Base-by-base conservation (phyloP, 2,888 invertebrate species). In the Dynastes grantii region DNA sequence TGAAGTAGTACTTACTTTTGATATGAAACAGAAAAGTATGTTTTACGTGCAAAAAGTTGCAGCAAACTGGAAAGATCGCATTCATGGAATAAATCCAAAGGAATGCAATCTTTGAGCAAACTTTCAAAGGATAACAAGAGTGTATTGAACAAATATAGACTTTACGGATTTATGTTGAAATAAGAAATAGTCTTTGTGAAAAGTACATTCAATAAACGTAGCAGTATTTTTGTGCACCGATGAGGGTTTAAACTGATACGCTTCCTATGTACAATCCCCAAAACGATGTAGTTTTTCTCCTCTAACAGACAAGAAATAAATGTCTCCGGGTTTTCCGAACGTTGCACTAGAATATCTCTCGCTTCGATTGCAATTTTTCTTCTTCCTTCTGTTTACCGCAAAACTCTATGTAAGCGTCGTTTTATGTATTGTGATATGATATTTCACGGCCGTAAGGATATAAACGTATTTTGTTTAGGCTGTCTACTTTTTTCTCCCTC, bases 281-380 rank as follows among this genome's bases (percentile, higher is more conserved):
- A 37, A 40, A 65, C 37, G 22, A 65, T 65, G 40, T 65, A 65
- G 65, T n/a, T 65, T 65, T 40, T 40, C 40, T 45, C n/a, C 22
- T 40, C 6, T 8, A n/a, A n/a, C 22, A 68, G 49, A 68, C 4
- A 29, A 13, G 68, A 68, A 51, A 68, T 45, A 68, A 68, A 68
- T 68, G 51, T 49, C 27, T 22, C 22, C 45, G 11, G 27, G 29
- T 29, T 68, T 22, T 68, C 13, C 68, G 45, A 65, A 65, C 65
- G 16, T 40, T 40, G 65, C 64, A 65, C 64, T 51, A 13, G 68
- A 51, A 68, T 51, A 49, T 68, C 16, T 68, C 55, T 16, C 49
- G 49, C 68, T 68, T 68, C 68, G 68, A 68, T 68, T 51, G 68
- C 51, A 27, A 68, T 68, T 68, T 68, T 11, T 49, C 45, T 49